Conservation (phyloP, 2,888 invertebrate genomes). For the Nomada goodeniana region DNA sequence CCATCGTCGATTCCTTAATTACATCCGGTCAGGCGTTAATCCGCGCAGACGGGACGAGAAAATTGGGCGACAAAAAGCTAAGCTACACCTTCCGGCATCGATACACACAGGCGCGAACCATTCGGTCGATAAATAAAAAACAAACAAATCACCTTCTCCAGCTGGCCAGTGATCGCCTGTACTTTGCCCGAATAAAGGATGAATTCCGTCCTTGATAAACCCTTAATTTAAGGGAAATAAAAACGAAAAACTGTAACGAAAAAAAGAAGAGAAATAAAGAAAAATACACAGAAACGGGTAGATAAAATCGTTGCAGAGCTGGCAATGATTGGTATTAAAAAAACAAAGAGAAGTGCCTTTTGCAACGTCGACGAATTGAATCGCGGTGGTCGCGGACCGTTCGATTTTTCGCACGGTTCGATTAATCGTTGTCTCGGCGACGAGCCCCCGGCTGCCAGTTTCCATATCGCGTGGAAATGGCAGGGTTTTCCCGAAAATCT, state of each 20-base stretch:
- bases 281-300: not conserved
- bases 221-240: not conserved
- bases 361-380: not conserved
- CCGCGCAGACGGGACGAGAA: too few relatives aligned
- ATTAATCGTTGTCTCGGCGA: constrained; percentile 28
- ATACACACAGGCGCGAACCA: not conserved
- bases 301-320: not conserved
- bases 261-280: not conserved
- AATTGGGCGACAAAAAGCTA: not conserved
- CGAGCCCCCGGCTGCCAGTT: not conserved
- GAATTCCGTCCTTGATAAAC: not conserved
- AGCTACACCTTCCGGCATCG: not conserved
- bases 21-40: not conserved
- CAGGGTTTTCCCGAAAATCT: constrained; percentile 41
- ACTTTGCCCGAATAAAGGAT: not conserved
- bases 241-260: not conserved
- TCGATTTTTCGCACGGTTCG: constrained; percentile 14
- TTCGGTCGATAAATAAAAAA: not conserved
- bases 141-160: not conserved
- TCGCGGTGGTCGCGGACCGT: not conserved
- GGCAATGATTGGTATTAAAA: not conserved
- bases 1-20: not conserved
- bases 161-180: not conserved
- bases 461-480: constrained; percentile 23
- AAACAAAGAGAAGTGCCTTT: not conserved